A percentile compares a stretch with the other conserved stretches of the same genome.
phyloP scores from a whole-genome alignment of 1,140 invertebrate genomes.

The Procambarus clarkii region DNA sequence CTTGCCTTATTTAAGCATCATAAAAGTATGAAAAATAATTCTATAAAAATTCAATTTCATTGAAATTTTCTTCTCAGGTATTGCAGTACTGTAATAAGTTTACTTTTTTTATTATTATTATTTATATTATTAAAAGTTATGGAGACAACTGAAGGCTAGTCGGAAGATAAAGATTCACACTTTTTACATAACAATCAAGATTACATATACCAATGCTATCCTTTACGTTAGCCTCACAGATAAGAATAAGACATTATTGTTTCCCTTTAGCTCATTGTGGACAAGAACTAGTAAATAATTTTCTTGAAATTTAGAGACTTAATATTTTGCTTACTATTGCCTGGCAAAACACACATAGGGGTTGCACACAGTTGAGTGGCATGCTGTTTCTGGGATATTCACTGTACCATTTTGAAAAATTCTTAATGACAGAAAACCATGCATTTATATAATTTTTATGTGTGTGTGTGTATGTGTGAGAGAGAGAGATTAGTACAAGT shows the following conservation, averaged over 20 bases:
- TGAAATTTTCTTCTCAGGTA: conserved; percentile 36
- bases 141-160: not conserved
- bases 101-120: not conserved
- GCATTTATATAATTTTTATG: no score
- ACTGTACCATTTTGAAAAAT: not conserved
- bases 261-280: not conserved
- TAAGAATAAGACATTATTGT: not conserved
- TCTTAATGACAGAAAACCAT: not conserved
- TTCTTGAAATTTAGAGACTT: not conserved
- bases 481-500: no score
- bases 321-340: not conserved
- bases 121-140: not conserved
- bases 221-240: not conserved
- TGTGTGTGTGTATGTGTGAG: no score
- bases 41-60: not conserved
- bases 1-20: conserved; percentile 4
- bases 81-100: conserved; percentile 15
- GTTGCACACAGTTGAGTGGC: not conserved
- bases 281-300: not conserved
- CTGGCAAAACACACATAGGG: not conserved
- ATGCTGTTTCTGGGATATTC: not conserved
- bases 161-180: not conserved
- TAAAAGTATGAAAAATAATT: not conserved
- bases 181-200: not conserved
- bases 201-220: not conserved